Percentiles rank a stretch among this genome's conserved stretches.
These are phyloP conservation scores for Prolemur simus DNA, from an alignment of 2,113 vertebrate species.

Conservation along the genomic window DNA sequence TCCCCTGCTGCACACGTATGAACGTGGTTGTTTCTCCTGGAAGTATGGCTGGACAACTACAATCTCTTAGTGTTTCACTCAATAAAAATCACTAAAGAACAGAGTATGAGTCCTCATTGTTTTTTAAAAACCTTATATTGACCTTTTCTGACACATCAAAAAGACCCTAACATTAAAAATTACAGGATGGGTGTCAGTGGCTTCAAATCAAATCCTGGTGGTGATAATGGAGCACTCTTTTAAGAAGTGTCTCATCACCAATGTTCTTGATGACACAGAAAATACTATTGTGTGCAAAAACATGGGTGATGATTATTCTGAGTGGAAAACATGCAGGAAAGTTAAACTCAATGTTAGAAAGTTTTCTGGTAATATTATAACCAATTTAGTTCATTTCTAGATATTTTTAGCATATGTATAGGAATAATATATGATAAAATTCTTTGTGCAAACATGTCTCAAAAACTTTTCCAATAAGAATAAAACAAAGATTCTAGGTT, in stretches of 20 bases:
- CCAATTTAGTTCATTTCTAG: not conserved
- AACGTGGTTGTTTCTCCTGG: not conserved
- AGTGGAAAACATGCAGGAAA: not conserved
- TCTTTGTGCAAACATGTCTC: not conserved
- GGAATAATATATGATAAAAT: not conserved
- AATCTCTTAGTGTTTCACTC: not conserved
- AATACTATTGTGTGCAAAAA: not conserved
- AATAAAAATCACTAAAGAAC: constrained; percentile 1
- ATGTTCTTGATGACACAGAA: not conserved
- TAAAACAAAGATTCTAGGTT: not conserved
- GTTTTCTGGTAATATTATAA: not conserved
- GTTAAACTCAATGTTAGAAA: not conserved
- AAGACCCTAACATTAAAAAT: not conserved
- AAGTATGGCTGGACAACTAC: not conserved
- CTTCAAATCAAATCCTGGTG: not conserved
- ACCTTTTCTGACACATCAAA: not conserved
- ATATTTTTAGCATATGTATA: not conserved
- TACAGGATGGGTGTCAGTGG: not conserved
- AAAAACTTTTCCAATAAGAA: not conserved
- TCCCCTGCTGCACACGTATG: not conserved
- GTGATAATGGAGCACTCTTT: not conserved
- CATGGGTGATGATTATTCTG: not conserved
- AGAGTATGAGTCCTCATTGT: not conserved
- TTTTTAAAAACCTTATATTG: not conserved
- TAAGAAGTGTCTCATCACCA: not conserved